Conservation (phyloP, 2,888 invertebrate genomes). For the Andrena hattorfiana region DNA sequence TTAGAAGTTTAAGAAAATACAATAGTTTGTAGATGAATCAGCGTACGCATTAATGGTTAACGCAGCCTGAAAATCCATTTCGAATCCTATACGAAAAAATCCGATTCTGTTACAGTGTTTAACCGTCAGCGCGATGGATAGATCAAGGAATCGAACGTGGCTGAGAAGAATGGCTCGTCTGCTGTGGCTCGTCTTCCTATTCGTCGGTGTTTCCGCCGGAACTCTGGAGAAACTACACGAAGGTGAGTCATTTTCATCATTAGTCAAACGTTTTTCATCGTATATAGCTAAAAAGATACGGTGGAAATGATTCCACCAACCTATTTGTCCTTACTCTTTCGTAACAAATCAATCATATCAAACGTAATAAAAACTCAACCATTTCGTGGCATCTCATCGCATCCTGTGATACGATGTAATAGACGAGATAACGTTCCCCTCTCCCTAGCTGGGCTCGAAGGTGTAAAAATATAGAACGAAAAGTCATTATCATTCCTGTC, state of each 20-base stretch:
- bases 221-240: conserved; percentile 83
- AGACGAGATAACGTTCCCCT: neutral
- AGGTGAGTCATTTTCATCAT: conserved; percentile 75
- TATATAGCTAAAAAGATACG: neutral
- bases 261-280: neutral
- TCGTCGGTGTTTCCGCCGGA: conserved; percentile 77
- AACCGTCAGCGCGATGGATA: conserved; percentile 80
- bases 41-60: neutral
- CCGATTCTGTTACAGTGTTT: conserved; percentile 76
- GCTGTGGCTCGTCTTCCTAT: conserved; percentile 73
- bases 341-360: neutral
- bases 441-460: conserved; percentile 30
- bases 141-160: conserved; percentile 74
- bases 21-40: neutral
- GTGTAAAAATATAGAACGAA: conserved; percentile 56
- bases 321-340: neutral
- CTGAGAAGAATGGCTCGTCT: conserved; percentile 75
- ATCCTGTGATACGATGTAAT: neutral
- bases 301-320: neutral
- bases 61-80: neutral
- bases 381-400: neutral
- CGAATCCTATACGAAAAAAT: neutral
- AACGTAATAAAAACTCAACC: conserved; percentile 11
- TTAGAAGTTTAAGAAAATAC: neutral
- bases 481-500: conserved; percentile 64